Conservation (phyloP, 2,797 vertebrate genomes). For the Muscicapa comitata region DNA sequence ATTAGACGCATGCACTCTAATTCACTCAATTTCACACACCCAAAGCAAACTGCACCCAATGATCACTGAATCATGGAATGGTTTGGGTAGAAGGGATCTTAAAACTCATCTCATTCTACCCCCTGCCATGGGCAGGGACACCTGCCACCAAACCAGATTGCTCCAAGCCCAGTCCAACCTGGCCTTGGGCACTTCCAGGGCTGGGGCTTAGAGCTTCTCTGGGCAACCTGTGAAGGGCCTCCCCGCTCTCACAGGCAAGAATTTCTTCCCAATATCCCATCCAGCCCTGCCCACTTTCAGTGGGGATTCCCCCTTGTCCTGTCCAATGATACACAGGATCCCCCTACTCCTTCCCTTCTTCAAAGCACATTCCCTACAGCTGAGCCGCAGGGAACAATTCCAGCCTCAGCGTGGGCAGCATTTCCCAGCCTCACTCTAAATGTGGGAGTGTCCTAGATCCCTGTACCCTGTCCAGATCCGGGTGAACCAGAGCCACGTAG, state of each 20-base stretch:
- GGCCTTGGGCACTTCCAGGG: neutral
- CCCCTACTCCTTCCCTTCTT: neutral
- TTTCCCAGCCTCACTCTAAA: accelerated
- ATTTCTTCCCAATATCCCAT: neutral
- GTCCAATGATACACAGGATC: neutral
- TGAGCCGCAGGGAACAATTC: too few relatives aligned
- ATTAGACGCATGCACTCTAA: accelerated
- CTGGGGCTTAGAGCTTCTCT: neutral
- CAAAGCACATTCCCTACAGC: neutral
- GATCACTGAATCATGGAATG: neutral
- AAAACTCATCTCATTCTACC: neutral
- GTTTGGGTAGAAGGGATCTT: neutral
- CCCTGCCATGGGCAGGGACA: neutral
- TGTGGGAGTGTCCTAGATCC: neutral
- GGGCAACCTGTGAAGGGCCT: neutral
- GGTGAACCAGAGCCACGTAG: slow-evolving; percentile 95
- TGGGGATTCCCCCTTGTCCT: neutral
- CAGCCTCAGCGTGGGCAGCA: neutral
- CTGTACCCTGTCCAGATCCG: slow-evolving; percentile 91
- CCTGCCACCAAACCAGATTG: neutral
- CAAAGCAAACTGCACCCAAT: neutral
- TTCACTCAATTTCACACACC: neutral
- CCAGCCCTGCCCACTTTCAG: neutral
- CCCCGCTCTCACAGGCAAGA: neutral
- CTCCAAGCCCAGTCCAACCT: accelerated